Evolutionary conservation across 2,797 vertebrate genomes (phyloP), one percentile per base, ranked within the genome.

Genomic region (Fratercula arctica): DNA sequence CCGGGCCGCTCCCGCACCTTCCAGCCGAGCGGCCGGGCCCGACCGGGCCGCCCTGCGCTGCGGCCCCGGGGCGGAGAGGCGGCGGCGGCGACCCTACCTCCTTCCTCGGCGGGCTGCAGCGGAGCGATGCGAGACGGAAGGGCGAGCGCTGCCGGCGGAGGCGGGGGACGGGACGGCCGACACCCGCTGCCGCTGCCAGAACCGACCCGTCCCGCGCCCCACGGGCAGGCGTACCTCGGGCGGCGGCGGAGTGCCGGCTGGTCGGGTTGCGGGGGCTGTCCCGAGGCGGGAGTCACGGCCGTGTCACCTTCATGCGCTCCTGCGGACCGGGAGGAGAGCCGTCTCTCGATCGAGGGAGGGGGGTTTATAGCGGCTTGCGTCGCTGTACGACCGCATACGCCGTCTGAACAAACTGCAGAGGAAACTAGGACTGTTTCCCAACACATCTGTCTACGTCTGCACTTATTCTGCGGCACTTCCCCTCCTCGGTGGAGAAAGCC

Each of bases 381-480:
- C 70, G n/a, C 41, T 3, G 3, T 3, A 3, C 51, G 26, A 4
- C 45, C 21, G 17, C 45, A 23, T 0, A 5, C 9, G 66, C 46
- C 20, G 56, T 1, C 20, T 17, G 57, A 23, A 26, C 9, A 8
- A 33, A 9, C 15, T 13, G 66, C 24, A 5, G 39, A 35, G 39
- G 72, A 26, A 39, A 17, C 3, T 0, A 0, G 31, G 26, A 0
- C 48, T 35, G 19, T 39, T 85, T 96, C 88, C 88, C 83, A 39
- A 67, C 57, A 29, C 16, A 63, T 41, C 16, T 85, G 95, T 8
- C 80, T 9, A 79, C 94, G 77, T 45, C 81, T 15, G 84, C 91
- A 20, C 16, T 85, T 90, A 16, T 24, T 11, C 21, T 3, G 14
- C 24, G 33, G 51, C 73, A 88, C 90, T 97, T 96, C 96, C 91